Percentiles rank a stretch among this genome's conserved stretches.
phyloP scores from a whole-genome alignment of 2,113 vertebrate genomes.

The Scartelaos histophorus region DNA sequence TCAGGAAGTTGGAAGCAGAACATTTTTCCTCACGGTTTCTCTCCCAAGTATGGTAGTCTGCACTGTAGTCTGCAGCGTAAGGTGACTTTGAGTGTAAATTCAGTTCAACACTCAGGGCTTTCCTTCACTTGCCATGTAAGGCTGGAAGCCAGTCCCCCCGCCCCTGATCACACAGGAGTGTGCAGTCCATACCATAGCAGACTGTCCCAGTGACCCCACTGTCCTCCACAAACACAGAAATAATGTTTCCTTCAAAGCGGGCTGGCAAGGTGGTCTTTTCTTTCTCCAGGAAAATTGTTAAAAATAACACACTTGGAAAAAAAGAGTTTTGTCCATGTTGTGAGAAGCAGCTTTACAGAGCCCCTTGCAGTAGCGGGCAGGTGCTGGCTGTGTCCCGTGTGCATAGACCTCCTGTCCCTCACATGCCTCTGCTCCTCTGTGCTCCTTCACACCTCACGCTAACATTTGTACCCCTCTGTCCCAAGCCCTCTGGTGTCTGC shows the following conservation, averaged over 20 bases:
- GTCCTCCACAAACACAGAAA: slow-evolving; percentile 71
- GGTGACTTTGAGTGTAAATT: slow-evolving; percentile 79
- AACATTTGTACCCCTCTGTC: slow-evolving; percentile 37
- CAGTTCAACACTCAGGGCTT: slow-evolving; percentile 72
- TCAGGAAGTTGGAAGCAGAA: slow-evolving; percentile 66
- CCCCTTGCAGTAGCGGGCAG: slow-evolving; percentile 50
- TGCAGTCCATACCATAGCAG: slow-evolving; percentile 71
- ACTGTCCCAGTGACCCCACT: slow-evolving; percentile 71
- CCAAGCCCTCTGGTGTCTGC: slow-evolving; percentile 64
- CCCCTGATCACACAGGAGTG: slow-evolving; percentile 64
- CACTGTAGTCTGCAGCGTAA: slow-evolving; percentile 74
- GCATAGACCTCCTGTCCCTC: slow-evolving; percentile 54
- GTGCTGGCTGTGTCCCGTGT: slow-evolving; percentile 55
- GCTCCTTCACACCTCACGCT: slow-evolving; percentile 28
- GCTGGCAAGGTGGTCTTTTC: slow-evolving; percentile 43
- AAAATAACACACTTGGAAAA: slow-evolving; percentile 18
- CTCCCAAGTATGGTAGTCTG: slow-evolving; percentile 75
- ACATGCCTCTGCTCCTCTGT: slow-evolving; percentile 43
- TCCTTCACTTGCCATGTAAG: slow-evolving; percentile 73
- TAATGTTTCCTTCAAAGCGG: slow-evolving; percentile 38
- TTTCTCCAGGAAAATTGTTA: slow-evolving; percentile 40
- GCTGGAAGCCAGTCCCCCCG: slow-evolving; percentile 64
- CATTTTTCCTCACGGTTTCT: slow-evolving; percentile 56
- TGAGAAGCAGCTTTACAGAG: slow-evolving; percentile 27
- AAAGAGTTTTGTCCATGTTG: slow-evolving; percentile 41